These are phyloP conservation scores for Globodera rostochiensis DNA, from an alignment of 1,140 invertebrate genomes.

Conservation along the genomic window DNA sequence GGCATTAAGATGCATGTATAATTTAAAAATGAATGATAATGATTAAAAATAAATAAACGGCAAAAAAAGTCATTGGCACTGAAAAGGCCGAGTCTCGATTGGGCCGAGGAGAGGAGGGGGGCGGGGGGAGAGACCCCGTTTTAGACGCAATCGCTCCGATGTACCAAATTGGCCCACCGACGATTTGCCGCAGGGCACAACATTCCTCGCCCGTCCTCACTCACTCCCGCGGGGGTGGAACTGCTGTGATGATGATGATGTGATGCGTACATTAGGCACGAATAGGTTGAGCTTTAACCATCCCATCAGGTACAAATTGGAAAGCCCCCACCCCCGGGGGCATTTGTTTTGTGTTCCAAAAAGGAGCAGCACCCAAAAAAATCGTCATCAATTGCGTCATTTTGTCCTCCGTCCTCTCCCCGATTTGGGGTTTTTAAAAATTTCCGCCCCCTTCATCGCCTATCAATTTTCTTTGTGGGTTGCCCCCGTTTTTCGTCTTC, in stretches of 20 bases:
- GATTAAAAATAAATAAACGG: no score
- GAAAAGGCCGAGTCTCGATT: no score
- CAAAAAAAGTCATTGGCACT: no score
- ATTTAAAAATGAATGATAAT: no score
- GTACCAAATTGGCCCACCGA: background rate
- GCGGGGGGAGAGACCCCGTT: background rate
- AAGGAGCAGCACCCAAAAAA: background rate
- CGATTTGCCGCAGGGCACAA: background rate
- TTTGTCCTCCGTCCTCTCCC: background rate
- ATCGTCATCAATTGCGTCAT: background rate
- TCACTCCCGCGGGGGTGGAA: background rate
- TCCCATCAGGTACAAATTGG: no score
- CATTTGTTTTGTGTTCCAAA: background rate
- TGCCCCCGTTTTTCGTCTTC: background rate
- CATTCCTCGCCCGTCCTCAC: background rate
- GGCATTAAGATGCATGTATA: no score
- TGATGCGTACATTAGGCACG: no score
- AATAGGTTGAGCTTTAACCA: background rate
- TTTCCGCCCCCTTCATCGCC: background rate
- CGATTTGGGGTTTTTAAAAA: background rate
- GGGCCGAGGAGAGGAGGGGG: no score
- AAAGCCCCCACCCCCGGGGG: no score
- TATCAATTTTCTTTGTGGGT: constrained; percentile 4
- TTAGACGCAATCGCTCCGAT: background rate
- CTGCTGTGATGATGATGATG: background rate